Percentiles rank a stretch among this genome's conserved stretches.
These are phyloP conservation scores for Alviniconcha marisindica DNA, from an alignment of 1,140 invertebrate species.

Conservation along the genomic window DNA sequence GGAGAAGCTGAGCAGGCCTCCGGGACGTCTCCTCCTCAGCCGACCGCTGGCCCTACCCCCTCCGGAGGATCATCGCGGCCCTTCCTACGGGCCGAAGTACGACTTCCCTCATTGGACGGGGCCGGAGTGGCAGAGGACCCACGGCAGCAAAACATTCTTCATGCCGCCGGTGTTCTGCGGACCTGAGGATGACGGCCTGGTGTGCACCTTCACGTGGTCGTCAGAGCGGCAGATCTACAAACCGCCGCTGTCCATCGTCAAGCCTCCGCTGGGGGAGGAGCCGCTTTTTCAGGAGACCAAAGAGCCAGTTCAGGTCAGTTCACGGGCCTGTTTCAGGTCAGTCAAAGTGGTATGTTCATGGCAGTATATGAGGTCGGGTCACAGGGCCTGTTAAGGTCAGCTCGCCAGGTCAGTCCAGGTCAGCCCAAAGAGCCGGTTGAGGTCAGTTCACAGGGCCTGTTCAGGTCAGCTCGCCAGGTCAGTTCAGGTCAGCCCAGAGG, in stretches of 20 bases:
- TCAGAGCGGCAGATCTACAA: background rate
- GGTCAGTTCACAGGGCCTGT: no score
- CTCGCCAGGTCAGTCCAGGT: no score
- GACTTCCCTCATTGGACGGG: conserved; percentile 1
- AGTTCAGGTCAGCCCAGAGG: no score
- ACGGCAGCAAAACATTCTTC: background rate
- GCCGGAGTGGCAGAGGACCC: background rate
- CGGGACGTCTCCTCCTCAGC: background rate
- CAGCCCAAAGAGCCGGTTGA: no score
- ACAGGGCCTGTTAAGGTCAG: no score
- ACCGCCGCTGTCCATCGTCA: background rate
- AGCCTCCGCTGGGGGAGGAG: background rate
- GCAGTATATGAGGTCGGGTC: no score
- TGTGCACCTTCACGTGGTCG: background rate
- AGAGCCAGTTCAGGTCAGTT: no score
- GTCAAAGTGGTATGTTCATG: no score
- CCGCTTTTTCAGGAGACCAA: background rate
- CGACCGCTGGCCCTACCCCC: background rate
- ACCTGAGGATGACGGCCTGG: background rate
- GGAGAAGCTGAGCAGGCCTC: background rate
- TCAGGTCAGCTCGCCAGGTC: no score
- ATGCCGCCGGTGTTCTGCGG: background rate
- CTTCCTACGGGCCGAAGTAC: background rate
- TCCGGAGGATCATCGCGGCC: background rate
- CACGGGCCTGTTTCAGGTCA: no score